Base-by-base conservation (phyloP, 2,113 vertebrate genomes). In the Pseudorectes ferrugineus region DNA sequence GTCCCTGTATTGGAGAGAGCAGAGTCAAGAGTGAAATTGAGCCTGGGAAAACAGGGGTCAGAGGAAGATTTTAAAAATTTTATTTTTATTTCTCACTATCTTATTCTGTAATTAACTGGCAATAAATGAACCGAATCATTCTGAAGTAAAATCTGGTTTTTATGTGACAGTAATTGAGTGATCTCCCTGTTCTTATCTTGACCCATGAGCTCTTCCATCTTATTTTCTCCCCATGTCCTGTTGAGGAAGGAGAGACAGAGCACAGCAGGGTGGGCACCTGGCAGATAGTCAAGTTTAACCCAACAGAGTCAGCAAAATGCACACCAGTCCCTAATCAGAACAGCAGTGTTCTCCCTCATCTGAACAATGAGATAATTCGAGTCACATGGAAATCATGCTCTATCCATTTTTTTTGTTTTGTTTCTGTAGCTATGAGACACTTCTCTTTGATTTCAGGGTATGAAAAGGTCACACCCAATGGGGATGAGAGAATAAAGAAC, bases 251-350 rank as follows among this genome's bases (percentile, higher is more conserved):
- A 20, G 14, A 48, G 14, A 10, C 40, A 85, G 24, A 67, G 28
- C 2, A 12, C 0, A 0, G 12, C 22, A 58, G 43, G 19, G 14
- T 40, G 20, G 25, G 38, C 36, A 70, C 16, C 29, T 14, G 11
- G 17, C 68, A 75, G 46, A 46, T 40, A 68, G 45, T 5, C 46
- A 74, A 12, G 18, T 22, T 46, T 59, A 57, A 61, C 18, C 20
- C 63, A 25, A 8, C 45, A 57, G 45, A 19, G 25, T 26, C 73
- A 59, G 15, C 20, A 81, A 89, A 82, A 74, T 8, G 14, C 22
- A 43, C 33, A 21, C 7, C 62, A 71, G 74, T 29, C 21, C 22
- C 70, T 29, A 6, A 54, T 20, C 14, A 43, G 29, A 74, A 22
- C 9, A 70, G 26, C 52, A 63, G 5, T 16, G 33, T 14, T 45